Evolutionary conservation across 2,797 vertebrate species (phyloP).

Genomic region (Paedocypris micromegethes): DNA sequence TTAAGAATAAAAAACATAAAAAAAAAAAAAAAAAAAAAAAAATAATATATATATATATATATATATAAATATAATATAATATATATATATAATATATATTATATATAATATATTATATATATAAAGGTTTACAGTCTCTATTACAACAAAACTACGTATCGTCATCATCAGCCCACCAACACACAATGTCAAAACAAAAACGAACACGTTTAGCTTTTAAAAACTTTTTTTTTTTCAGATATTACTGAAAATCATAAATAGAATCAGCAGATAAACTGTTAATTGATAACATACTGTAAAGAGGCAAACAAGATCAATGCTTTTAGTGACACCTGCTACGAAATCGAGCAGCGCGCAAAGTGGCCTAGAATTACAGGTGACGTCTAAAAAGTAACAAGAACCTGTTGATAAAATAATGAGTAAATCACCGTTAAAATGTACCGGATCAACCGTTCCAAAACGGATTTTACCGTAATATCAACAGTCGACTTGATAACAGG

Average conservation of each 20-base stretch:
- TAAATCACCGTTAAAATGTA: constrained; percentile 48
- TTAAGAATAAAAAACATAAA: no score
- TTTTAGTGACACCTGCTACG: constrained; percentile 50
- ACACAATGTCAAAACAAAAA: no score
- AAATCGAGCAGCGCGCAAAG: constrained; percentile 25
- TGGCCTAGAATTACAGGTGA: constrained; percentile 42
- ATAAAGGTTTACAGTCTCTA: neutral
- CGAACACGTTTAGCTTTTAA: no score
- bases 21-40: neutral
- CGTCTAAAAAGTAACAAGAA: constrained; percentile 55
- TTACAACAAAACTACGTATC: no score
- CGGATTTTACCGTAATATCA: constrained; percentile 45
- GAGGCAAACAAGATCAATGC: neutral
- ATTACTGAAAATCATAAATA: no score
- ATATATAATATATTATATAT: neutral
- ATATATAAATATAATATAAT: neutral
- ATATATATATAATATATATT: neutral
- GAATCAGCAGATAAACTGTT: no score
- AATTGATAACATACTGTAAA: no score
- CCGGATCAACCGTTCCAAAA: constrained; percentile 43
- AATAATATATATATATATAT: neutral
- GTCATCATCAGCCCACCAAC: no score
- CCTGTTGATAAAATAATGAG: constrained; percentile 57
- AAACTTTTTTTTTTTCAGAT: no score
- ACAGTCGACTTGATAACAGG: constrained; percentile 49